Evolutionary conservation across 2,888 invertebrate genomes (phyloP), one percentile per base, ranked within the genome.

Genomic region (Drosophila anceps): DNA sequence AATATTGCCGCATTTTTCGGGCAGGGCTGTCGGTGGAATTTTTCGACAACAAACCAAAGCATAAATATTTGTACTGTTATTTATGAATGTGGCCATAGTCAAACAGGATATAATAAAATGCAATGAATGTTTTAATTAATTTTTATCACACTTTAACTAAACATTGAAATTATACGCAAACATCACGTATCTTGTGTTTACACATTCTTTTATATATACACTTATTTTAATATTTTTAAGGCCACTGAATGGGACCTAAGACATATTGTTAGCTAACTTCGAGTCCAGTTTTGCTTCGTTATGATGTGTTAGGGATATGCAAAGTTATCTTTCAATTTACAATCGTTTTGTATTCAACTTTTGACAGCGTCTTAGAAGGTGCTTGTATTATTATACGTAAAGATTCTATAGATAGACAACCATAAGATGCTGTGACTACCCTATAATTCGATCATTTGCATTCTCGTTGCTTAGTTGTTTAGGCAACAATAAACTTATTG

Each of bases 1-100:
- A 82, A 81, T 81, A 82, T 81, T 81, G 84, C 82, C 75, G 77
- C 82, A 78, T 77, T 77, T 82, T 67, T 55, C 37, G 54, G 54
- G 54, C n/a, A 10, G 37, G 63, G 29, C 35, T 55, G 55, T 55
- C 68, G 53, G 35, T 62, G 61, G 51, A 58, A 82, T 84, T 79
- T 84, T 70, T 65, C 55, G 48, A 33, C 46, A 73, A 77, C 78
- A 76, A 77, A 69, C 73, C 77, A 77, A 57, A 73, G 76, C 77
- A 73, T 73, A 75, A 75, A 75, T 75, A 67, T 77, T 79, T 70
- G 70, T 63, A 71, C 59, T 67, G 70, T 66, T 79, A 75, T 79
- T 77, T 79, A 78, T 76, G 69, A 70, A 41, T 66, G 51, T 58
- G 31, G 66, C 24, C 57, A 59, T 59, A 69, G 73, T 58, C 60